Evolutionary conservation across 2,797 vertebrate genomes (phyloP), one percentile per base, ranked within the genome.

Genomic region (Pseudotriccus pelzelni): DNA sequence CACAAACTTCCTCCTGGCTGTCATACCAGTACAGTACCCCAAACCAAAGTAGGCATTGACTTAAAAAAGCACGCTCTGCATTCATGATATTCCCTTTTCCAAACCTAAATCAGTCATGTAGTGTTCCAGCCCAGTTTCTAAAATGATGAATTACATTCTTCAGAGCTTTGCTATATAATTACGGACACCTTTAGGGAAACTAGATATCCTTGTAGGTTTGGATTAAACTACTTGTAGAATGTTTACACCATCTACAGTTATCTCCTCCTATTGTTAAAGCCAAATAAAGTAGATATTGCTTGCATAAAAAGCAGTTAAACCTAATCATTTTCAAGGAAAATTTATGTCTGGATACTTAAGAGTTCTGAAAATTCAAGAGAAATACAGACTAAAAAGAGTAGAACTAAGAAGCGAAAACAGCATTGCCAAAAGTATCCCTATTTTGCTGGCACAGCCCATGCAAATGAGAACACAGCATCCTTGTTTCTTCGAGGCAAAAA

Each of bases 401-500:
- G 34, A 74, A 56, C 34, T 81, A 67, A 77, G 56, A 73, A 77
- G 22, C 22, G 25, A 55, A 89, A 82, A 37, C 12, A 73, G 34
- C 16, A 23, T 25, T 91, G 66, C 84, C 30, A 3, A 89, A 81
- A 92, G 52, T 81, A 66, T 53, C 44, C 37, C 67, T 49, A 1
- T 73, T 86, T 88, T n/a, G 41, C 76, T 84, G 80, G 78, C 83
- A 82, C 32, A n/a, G 52, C 63, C 30, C 64, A 94, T 91, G 83
- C 77, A 95, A 94, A 95, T 91, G 56, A 80, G 77, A 96, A 90
- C 78, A 91, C 70, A 76, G 50, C 67, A 94, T 90, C 86, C 70
- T 91, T 93, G 62, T 95, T 95, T 90, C 94, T 96, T 75, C 19
- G 30, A 93, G 91, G 91, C 63, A 91, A 89, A 95, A 89, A 83